Evolutionary conservation across 2,113 vertebrate species (phyloP).

Genomic region (Opisthocomus hoazin): DNA sequence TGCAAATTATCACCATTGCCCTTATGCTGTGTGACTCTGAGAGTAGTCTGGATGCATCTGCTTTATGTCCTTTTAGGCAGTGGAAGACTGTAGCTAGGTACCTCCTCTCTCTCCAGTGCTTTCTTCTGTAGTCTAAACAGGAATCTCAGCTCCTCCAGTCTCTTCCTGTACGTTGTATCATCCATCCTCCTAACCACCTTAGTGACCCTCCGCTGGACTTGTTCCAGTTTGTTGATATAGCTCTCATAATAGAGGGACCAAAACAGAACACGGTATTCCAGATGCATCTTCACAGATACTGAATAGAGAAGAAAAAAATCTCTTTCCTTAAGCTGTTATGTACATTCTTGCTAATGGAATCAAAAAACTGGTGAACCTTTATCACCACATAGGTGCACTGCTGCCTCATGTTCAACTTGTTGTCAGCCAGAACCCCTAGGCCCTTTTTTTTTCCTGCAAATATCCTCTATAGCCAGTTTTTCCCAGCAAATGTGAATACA

Average conservation of each 20-base stretch:
- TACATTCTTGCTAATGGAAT: neutral
- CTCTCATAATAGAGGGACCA: neutral
- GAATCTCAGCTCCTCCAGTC: neutral
- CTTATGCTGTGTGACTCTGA: neutral
- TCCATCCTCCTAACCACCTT: neutral
- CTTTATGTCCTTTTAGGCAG: neutral
- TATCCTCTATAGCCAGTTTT: neutral
- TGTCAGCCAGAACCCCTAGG: neutral
- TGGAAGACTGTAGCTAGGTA: neutral
- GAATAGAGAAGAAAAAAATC: neutral
- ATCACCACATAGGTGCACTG: fast-evolving
- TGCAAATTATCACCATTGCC: neutral
- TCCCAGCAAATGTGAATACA: neutral
- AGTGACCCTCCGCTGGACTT: neutral
- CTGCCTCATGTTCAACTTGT: neutral
- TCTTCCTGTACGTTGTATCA: neutral
- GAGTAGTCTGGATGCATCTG: neutral
- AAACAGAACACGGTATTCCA: neutral
- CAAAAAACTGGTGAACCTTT: neutral
- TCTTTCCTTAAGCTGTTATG: neutral
- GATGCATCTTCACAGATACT: neutral
- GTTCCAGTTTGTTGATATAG: neutral
- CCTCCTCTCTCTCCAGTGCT: neutral
- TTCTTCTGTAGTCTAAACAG: neutral
- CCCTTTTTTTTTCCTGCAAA: neutral